Base-by-base conservation (phyloP, 1,140 invertebrate genomes). In the Zaprionus taronus region DNA sequence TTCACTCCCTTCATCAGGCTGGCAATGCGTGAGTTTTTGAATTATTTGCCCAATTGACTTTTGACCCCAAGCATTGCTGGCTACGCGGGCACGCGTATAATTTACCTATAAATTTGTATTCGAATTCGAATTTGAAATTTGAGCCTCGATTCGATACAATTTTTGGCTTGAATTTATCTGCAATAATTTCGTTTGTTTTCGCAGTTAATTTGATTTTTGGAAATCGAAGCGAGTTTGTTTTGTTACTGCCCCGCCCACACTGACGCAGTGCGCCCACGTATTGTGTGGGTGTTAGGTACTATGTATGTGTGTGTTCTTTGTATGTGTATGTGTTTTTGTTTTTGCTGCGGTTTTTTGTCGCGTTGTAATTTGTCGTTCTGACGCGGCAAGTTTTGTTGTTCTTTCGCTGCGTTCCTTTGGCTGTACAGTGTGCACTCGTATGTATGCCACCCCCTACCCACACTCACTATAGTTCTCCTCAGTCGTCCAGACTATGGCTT, bases 331-430 rank as follows among this genome's bases (percentile, higher is more conserved):
- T 68, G 62, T n/a, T n/a, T 44, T 55, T 60, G 65, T 78, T 73
- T 76, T 74, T 77, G 69, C 22, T 77, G 79, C 41, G 70, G 69
- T 81, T 79, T 84, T 81, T 78, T 64, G 58, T 60, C 64, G 61
- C 76, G 41, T 80, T 78, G 55, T 75, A 80, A 83, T 83, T 80
- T 76, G 69, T 80, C 65, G 49, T 79, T 72, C 79, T 84, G 79
- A 80, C 79, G 82, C 65, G 62, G 69, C 76, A 86, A 73, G 76
- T 82, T 85, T 79, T 72, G 66, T 70, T 85, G 51, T 66, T 47
- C 36, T 70, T 62, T 38, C 36, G 14, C 49, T 66, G 61, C 55
- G 41, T 28, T 31, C 24, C 58, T 79, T 20, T 38, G 20, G 15
- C 9, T 14, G 31, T 24, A 44, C 55, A 57, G 22, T 56, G 11